These are phyloP conservation scores for Columbina picui DNA, from an alignment of 2,113 vertebrate genomes.

Conservation along the genomic window DNA sequence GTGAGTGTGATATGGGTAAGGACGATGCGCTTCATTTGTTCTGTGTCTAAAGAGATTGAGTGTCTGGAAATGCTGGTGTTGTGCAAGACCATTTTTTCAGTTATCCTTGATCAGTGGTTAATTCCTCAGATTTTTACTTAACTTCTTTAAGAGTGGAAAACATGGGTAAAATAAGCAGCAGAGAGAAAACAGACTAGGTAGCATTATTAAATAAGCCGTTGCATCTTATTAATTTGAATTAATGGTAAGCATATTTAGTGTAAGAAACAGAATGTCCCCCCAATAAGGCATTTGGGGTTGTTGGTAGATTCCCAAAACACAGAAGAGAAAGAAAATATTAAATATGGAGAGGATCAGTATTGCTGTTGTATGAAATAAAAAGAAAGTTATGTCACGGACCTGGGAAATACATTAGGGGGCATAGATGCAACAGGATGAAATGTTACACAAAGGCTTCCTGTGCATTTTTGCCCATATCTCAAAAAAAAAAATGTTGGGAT, in stretches of 20 bases:
- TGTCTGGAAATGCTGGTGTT: too few species aligned
- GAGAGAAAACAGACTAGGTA: background rate
- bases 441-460: background rate
- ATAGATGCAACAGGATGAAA: background rate
- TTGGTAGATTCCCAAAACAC: background rate
- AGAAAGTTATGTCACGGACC: background rate
- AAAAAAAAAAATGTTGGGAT: background rate
- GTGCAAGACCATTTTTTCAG: too few species aligned
- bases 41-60: background rate
- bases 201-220: background rate
- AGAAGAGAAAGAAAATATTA: background rate
- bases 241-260: background rate
- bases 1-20: constrained; percentile 72
- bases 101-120: background rate
- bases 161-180: background rate
- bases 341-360: background rate
- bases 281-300: background rate
- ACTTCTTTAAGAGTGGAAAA: background rate
- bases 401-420: background rate
- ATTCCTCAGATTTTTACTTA: background rate
- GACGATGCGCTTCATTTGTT: background rate
- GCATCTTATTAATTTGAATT: background rate
- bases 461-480: background rate
- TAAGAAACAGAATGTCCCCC: background rate
- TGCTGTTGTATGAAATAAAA: background rate